Evolutionary conservation across 37 sponge, comb jelly and placozoan species (phyloP), one percentile per base, ranked within the genome.

Genomic region (Chondrilla cf. caribensis): DNA sequence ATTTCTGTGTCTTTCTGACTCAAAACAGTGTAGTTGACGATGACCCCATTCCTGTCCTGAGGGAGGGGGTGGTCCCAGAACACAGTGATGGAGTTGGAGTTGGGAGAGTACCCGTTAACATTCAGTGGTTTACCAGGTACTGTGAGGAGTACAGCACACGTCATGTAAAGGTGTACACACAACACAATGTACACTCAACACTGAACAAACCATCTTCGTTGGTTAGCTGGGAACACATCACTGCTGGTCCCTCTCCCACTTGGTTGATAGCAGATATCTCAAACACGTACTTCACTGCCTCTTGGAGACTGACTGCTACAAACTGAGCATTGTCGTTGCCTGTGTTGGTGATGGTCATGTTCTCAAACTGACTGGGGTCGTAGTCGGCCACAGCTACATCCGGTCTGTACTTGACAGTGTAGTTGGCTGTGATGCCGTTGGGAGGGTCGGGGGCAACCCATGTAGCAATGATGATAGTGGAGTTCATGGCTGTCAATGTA

Each of bases 31-130:
- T 84, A 84, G 78, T 60, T 32, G 31, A 14, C 40, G 41, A 84
- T 76, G 66, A 84, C 28, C 5, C 85, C 85, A 58, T 84, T 84
- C 24, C 43, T 65, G 51, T 84, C 29, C 1, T 18, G 38, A 18
- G 85, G 79, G 22, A 38, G 79, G 25, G 85, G 85, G 38, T 41
- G 79, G 32, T 59, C 54, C 85, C 85, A 84, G 28, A 79, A 37
- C 5, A 77, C 51, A 24, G 0, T 7, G 54, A 84, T 24, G 51
- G 85, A 84, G 22, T 78, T 78, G 54, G 85, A 84, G 36, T 21
- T 28, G 47, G 62, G 62, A 11, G 85, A 38, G 41, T 29, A 54
- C 14, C 11, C 31, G 25, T 26, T 58, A 25, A 77, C 33, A 38
- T 0, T 21, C 22, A 54, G 85, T 22, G 85, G 78, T n/a, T 25